phyloP scores from a whole-genome alignment of 1,140 invertebrate genomes.

The Trissolcus basalis region DNA sequence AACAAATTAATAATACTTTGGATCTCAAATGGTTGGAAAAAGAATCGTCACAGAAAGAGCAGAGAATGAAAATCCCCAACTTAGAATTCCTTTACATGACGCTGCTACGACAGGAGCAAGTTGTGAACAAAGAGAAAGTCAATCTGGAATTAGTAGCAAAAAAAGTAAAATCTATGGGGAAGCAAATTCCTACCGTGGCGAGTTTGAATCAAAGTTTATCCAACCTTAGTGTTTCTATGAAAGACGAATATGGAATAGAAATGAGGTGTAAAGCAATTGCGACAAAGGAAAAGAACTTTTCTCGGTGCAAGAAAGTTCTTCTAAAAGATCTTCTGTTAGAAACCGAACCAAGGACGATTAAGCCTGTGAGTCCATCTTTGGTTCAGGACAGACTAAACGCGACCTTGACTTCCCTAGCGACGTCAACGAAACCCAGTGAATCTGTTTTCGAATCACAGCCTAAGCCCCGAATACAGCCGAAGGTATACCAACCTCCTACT shows the following conservation, averaged over 20 bases:
- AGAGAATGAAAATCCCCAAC: slow-evolving; percentile 70
- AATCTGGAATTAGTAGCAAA: slow-evolving; percentile 60
- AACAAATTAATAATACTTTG: slow-evolving; percentile 70
- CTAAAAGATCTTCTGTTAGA: slow-evolving; percentile 63
- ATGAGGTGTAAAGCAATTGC: slow-evolving; percentile 68
- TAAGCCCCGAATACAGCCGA: slow-evolving; percentile 16
- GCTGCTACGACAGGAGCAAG: slow-evolving; percentile 67
- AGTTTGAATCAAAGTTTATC: slow-evolving; percentile 66
- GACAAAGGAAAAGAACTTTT: slow-evolving; percentile 62
- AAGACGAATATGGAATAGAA: slow-evolving; percentile 64
- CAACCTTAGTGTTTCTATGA: slow-evolving; percentile 60
- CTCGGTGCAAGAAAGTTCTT: slow-evolving; percentile 63
- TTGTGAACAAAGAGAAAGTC: slow-evolving; percentile 64
- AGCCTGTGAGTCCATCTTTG: slow-evolving; percentile 61
- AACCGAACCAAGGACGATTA: slow-evolving; percentile 62
- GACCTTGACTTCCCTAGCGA: slow-evolving; percentile 67
- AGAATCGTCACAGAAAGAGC: slow-evolving; percentile 55
- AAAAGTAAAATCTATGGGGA: slow-evolving; percentile 60
- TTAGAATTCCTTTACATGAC: slow-evolving; percentile 72
- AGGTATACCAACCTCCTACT: slow-evolving; percentile 2
- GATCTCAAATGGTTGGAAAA: slow-evolving; percentile 70
- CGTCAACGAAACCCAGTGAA: slow-evolving; percentile 24
- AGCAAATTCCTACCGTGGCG: slow-evolving; percentile 31
- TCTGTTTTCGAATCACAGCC: background rate
- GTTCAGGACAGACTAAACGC: slow-evolving; percentile 69